Evolutionary conservation across 1,140 invertebrate species (phyloP).

Genomic region (Drosophila kanapiae): DNA sequence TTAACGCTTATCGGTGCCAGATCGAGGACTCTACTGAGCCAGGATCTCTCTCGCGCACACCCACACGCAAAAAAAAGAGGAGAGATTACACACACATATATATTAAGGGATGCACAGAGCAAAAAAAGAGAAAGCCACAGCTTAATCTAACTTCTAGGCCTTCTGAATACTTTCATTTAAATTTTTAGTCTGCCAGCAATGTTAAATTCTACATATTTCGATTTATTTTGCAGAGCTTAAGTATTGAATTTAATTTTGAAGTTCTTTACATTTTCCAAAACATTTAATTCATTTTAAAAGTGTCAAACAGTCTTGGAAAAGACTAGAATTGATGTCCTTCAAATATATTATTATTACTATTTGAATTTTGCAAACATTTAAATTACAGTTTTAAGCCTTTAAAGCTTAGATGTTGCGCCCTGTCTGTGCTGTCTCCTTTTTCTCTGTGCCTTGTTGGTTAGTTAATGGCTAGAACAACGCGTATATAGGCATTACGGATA

Average conservation of each 20-base stretch:
- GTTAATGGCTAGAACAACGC: conserved; percentile 27
- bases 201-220: background rate
- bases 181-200: background rate
- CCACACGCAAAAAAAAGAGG: conserved; percentile 8
- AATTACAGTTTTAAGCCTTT: background rate
- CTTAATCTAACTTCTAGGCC: background rate
- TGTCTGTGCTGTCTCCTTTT: background rate
- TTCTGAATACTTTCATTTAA: background rate
- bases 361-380: background rate
- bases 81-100: conserved; percentile 31
- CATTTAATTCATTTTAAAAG: background rate
- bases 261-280: no score
- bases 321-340: background rate
- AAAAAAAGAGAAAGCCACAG: background rate
- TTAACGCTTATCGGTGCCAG: conserved; percentile 3
- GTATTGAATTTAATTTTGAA: background rate
- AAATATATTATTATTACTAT: background rate
- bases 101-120: conserved; percentile 20
- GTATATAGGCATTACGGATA: conserved; percentile 8
- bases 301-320: background rate
- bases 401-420: no score
- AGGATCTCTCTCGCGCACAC: conserved; percentile 33
- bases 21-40: conserved; percentile 15
- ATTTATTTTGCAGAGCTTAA: background rate
- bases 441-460: background rate